Percentiles rank a stretch among this genome's conserved stretches.
phyloP scores from a whole-genome alignment of 2,888 invertebrate genomes.

The Eupithecia tripunctaria region DNA sequence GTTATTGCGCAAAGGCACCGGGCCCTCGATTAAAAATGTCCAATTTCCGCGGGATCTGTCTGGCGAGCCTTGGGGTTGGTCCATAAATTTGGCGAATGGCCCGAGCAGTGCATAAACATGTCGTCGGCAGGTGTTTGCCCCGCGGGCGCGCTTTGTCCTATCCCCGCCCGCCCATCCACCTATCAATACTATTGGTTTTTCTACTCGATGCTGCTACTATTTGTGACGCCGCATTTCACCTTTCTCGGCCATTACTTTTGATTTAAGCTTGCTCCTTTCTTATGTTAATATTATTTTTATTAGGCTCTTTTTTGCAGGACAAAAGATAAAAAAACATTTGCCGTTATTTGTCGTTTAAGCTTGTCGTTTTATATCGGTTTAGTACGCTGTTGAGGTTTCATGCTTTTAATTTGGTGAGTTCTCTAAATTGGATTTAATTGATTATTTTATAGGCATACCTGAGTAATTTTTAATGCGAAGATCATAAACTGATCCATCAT shows the following conservation, averaged over 20 bases:
- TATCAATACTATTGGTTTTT: constrained; percentile 38
- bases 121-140: constrained; percentile 64
- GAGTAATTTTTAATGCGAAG: background rate
- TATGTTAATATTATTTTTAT: constrained; percentile 29
- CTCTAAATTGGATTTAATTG: background rate
- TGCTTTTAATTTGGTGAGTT: background rate
- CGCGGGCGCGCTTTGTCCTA: constrained; percentile 65
- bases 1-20: constrained; percentile 53
- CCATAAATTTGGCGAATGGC: constrained; percentile 74
- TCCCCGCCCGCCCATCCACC: constrained; percentile 39
- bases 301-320: constrained; percentile 14
- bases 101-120: constrained; percentile 75
- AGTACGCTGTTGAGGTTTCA: background rate
- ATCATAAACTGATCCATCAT: constrained; percentile 23
- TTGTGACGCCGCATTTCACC: constrained; percentile 34
- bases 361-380: background rate
- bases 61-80: constrained; percentile 49
- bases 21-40: constrained; percentile 71
- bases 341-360: background rate
- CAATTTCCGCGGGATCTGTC: constrained; percentile 66
- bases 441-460: background rate
- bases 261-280: constrained; percentile 28
- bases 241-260: constrained; percentile 28
- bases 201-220: constrained; percentile 28
- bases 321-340: constrained; percentile 5